Conservation (phyloP, 2,797 vertebrate genomes). For the Helarctos malayanus region DNA sequence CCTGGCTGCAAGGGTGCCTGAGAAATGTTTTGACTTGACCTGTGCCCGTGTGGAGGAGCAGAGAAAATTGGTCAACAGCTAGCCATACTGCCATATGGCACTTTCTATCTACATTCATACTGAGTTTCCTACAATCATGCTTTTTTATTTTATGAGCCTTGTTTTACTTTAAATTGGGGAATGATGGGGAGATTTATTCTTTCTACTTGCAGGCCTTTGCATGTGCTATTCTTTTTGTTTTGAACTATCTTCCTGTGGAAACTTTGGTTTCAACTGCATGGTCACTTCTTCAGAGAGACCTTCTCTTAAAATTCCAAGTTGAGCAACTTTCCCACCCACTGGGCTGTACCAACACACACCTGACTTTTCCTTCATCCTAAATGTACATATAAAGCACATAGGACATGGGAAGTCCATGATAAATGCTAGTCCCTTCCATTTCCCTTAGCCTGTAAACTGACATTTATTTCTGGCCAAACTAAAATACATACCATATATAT, state of each 20-base stretch:
- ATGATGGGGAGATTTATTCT: neutral
- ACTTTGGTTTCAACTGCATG: neutral
- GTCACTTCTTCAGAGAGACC: neutral
- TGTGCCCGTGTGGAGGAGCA: neutral
- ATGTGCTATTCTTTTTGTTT: neutral
- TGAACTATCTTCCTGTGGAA: neutral
- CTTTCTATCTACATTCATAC: neutral
- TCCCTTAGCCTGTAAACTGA: neutral
- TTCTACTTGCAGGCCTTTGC: neutral
- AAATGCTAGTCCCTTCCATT: neutral
- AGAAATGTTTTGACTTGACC: neutral
- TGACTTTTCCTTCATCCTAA: neutral
- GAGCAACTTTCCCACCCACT: neutral
- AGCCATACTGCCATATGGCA: neutral
- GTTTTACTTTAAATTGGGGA: neutral
- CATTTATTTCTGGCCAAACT: neutral
- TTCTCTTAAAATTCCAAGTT: neutral
- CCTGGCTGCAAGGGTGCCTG: fast-evolving
- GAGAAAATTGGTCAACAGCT: neutral
- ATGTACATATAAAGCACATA: neutral
- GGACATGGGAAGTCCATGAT: neutral
- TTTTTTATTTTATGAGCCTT: neutral
- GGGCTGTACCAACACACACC: neutral
- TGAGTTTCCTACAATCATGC: neutral
- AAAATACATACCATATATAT: neutral